Conservation (phyloP, 2,113 vertebrate genomes). For the Triplophysa dalaica region DNA sequence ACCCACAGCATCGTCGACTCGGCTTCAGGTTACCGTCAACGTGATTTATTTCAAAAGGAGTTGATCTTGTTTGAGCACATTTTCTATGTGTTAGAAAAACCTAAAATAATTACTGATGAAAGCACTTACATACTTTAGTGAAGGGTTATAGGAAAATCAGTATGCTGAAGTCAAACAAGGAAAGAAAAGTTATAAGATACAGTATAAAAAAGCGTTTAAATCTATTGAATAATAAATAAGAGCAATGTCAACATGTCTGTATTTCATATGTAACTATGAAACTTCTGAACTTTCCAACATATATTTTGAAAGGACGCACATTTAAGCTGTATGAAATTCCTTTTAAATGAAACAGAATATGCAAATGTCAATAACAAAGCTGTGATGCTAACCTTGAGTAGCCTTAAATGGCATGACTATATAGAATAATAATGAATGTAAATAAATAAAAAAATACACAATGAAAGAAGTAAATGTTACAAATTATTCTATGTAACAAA, state of each 20-base stretch:
- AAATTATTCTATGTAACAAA: neutral
- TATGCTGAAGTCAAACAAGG: too few species aligned
- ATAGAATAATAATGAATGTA: slow-evolving; percentile 8
- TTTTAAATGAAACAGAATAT: slow-evolving; percentile 55
- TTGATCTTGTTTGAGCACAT: neutral
- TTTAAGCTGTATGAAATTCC: slow-evolving; percentile 50
- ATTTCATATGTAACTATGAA: slow-evolving; percentile 58
- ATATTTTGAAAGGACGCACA: slow-evolving; percentile 32
- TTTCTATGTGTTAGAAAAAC: neutral
- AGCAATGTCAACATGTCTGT: neutral
- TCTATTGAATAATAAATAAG: too few species aligned
- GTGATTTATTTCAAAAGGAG: neutral
- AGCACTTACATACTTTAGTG: too few species aligned
- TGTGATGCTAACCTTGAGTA: neutral
- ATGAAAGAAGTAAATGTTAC: slow-evolving; percentile 8
- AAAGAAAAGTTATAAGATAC: too few species aligned
- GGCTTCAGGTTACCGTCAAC: neutral
- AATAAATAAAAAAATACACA: slow-evolving; percentile 2
- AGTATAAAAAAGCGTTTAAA: too few species aligned
- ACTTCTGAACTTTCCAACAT: slow-evolving; percentile 32
- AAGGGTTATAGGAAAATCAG: too few species aligned
- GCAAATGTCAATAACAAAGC: slow-evolving; percentile 54
- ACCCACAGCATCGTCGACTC: too few species aligned
- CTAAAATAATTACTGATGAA: too few species aligned
- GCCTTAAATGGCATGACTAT: neutral